Base-by-base conservation (phyloP, 2,888 invertebrate genomes). In the Myopa tessellatipennis region DNA sequence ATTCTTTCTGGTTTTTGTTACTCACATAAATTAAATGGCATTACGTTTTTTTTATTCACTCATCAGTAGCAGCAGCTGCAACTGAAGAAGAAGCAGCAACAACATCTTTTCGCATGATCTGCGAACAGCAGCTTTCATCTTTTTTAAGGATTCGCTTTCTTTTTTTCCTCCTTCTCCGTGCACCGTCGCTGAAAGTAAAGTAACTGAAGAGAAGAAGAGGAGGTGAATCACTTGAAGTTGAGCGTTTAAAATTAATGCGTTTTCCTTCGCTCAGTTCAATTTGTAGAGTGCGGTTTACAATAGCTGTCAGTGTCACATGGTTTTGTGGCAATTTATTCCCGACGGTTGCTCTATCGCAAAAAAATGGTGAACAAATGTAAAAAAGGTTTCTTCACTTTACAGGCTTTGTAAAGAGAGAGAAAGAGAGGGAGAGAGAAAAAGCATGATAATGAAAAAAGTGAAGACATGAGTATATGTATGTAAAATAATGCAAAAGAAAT, bases 281-380 rank as follows among this genome's bases (percentile, higher is more conserved):
- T 75, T 75, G 75, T 45, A 38, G 63, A 63, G 55, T 26, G 68
- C 60, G 75, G 18, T 75, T 75, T 14, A 68, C 77, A 77, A 77
- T 74, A 74, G 77, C 61, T 77, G 77, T 77, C 74, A 69, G 67
- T 77, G 69, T 70, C 77, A 69, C 58, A 40, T 45, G 69, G 58
- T 58, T 68, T 45, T 55, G 52, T 70, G 76, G 14, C 61, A 58
- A 58, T 75, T 75, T 69, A 75, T 75, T 74, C 52, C 50, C 36
- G 34, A 8, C 26, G 8, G 12, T 26, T 14, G 38, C 4, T 40
- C 8, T 16, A 58, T 38, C 36, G 36, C 55, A 55, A 16, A 55
- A n/a, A 55, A n/a, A 55, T 16, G 10, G 10, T 40, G 45, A 45
- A 45, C 45, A 10, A 45, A 45, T 45, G 45, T 45, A 45, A 45